These are phyloP conservation scores for Drosophila quadrilineata DNA, from an alignment of 1,140 invertebrate genomes.

Conservation along the genomic window DNA sequence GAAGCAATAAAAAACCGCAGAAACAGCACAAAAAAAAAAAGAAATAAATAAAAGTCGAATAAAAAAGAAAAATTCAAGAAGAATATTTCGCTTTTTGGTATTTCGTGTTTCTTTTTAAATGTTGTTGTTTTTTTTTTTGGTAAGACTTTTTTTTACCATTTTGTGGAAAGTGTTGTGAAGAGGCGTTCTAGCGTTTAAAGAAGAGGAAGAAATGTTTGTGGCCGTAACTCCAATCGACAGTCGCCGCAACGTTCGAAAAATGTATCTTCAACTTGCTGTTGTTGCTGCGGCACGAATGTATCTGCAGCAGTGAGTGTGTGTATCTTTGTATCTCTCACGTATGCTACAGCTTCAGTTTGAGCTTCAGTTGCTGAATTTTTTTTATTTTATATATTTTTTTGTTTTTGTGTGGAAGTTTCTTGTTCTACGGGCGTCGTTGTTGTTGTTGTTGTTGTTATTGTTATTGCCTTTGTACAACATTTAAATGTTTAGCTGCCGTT, in stretches of 20 bases:
- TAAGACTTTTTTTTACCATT: conserved; percentile 17
- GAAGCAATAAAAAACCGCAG: conserved; percentile 73
- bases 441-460: conserved; percentile 42
- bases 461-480: conserved; percentile 78
- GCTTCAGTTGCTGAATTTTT: conserved; percentile 35
- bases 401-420: too few relatives aligned
- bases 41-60: conserved; percentile 19
- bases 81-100: conserved; percentile 34
- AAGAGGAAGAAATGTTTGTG: conserved; percentile 41
- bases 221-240: conserved; percentile 66
- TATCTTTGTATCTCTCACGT: conserved; percentile 49
- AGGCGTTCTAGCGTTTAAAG: conserved; percentile 77
- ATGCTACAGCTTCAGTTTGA: too few relatives aligned
- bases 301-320: conserved; percentile 47
- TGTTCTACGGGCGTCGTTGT: conserved; percentile 9
- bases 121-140: conserved; percentile 20
- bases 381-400: too few relatives aligned
- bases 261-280: conserved; percentile 66
- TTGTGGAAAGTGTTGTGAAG: conserved; percentile 68
- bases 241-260: conserved; percentile 37
- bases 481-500: conserved; percentile 79
- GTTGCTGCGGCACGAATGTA: conserved; percentile 44
- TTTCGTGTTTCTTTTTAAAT: conserved; percentile 16
- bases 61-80: conserved; percentile 28
- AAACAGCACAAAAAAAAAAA: conserved; percentile 43